These are phyloP conservation scores for Darevskia mixta DNA, from an alignment of 2,797 vertebrate genomes.

Conservation along the genomic window DNA sequence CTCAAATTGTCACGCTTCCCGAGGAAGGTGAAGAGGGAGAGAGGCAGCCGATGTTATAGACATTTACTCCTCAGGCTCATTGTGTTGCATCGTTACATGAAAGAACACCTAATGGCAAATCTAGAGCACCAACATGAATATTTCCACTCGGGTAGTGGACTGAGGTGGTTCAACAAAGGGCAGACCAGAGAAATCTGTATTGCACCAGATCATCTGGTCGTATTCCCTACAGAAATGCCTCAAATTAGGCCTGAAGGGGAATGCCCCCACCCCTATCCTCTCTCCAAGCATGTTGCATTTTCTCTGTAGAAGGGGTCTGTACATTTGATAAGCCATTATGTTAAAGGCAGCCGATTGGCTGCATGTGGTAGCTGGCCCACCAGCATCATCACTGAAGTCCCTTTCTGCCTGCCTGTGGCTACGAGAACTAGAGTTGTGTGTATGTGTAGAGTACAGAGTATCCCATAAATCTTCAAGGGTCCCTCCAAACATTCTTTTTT, in stretches of 20 bases:
- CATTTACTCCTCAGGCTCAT: too few relatives aligned
- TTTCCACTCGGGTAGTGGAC: background rate
- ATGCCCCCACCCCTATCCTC: background rate
- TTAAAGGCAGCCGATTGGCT: background rate
- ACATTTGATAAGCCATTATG: background rate
- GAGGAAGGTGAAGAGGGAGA: background rate
- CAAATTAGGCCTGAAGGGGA: background rate
- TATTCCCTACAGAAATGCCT: background rate
- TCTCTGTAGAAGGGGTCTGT: background rate
- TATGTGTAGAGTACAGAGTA: background rate
- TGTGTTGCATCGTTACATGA: background rate
- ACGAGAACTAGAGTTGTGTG: background rate
- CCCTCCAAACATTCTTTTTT: too few relatives aligned
- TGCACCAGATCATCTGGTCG: background rate
- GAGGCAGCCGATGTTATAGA: background rate
- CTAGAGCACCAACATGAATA: background rate
- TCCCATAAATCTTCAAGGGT: too few relatives aligned
- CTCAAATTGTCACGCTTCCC: background rate
- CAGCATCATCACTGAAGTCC: background rate
- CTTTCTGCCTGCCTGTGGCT: background rate
- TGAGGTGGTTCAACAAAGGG: background rate
- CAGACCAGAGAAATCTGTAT: background rate
- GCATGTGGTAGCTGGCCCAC: background rate
- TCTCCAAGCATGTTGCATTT: background rate
- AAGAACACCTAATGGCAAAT: background rate